A percentile compares a stretch with the other conserved stretches of the same genome.
Evolutionary conservation across 2,888 invertebrate genomes (phyloP).

Genomic region (Acrobasis consociella): DNA sequence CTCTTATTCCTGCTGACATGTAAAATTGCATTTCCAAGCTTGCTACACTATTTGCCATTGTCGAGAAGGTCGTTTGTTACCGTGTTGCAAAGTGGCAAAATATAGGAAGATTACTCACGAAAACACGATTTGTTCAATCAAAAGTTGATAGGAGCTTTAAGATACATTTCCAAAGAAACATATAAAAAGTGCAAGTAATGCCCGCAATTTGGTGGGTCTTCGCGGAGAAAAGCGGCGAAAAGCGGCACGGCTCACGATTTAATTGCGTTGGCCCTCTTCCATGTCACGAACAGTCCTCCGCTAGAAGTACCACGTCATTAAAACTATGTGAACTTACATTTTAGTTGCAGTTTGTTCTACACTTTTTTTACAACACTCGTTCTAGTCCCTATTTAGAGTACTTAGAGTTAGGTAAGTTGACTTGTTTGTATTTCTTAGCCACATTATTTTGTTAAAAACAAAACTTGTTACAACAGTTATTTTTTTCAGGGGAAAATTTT

Average conservation of each 20-base stretch:
- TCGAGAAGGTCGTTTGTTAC: not conserved
- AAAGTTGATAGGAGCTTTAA: too few relatives aligned
- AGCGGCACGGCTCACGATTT: slow-evolving; percentile 59
- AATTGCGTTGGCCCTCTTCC: slow-evolving; percentile 78
- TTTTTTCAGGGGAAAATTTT: too few relatives aligned
- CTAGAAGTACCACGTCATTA: slow-evolving; percentile 14
- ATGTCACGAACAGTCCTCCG: slow-evolving; percentile 42
- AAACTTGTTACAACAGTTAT: too few relatives aligned
- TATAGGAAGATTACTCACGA: too few relatives aligned
- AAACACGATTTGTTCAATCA: too few relatives aligned
- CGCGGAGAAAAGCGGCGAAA: slow-evolving; percentile 43
- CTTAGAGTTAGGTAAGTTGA: not conserved
- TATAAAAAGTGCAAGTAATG: slow-evolving; percentile 67
- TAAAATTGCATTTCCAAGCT: slow-evolving; percentile 1
- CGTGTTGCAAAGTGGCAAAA: too few relatives aligned
- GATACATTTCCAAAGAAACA: slow-evolving; percentile 3
- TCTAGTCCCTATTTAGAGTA: not conserved
- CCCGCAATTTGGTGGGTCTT: slow-evolving; percentile 52
- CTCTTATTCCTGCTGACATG: not conserved
- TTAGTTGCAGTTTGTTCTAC: slow-evolving; percentile 9
- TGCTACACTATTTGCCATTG: not conserved
- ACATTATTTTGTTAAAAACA: not conserved
- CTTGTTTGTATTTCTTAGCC: not conserved
- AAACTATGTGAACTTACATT: slow-evolving; percentile 12
- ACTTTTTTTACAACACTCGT: slow-evolving; percentile 1